These are phyloP conservation scores for Centropus unirufus DNA, from an alignment of 2,113 vertebrate species.

Conservation along the genomic window DNA sequence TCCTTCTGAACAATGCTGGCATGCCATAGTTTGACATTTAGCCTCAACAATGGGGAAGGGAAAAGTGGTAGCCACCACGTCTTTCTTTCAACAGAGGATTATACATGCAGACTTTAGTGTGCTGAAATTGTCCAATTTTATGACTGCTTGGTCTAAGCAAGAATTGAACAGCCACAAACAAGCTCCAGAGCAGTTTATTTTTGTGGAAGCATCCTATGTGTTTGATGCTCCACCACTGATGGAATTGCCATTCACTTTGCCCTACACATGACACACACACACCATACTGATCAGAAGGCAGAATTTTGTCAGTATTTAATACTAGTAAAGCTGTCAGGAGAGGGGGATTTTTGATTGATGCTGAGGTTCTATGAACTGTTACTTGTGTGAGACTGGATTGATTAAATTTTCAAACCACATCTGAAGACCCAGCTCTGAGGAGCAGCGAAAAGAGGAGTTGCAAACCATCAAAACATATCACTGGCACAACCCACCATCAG, in stretches of 20 bases:
- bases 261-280: background rate
- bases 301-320: background rate
- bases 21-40: background rate
- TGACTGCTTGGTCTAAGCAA: background rate
- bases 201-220: background rate
- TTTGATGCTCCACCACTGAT: background rate
- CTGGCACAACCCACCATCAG: background rate
- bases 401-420: background rate
- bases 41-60: background rate
- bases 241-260: background rate
- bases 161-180: background rate
- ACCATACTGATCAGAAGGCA: background rate
- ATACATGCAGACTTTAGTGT: background rate
- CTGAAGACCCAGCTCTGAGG: background rate
- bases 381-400: background rate
- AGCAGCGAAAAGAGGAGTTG: background rate
- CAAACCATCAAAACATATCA: background rate
- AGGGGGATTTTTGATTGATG: background rate
- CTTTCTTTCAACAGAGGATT: background rate
- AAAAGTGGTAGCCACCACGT: background rate
- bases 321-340: background rate
- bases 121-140: background rate
- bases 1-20: slow-evolving; percentile 5
- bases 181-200: background rate
- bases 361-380: background rate